Conservation (phyloP, 2,888 invertebrate genomes). For the Oligia latruncula region DNA sequence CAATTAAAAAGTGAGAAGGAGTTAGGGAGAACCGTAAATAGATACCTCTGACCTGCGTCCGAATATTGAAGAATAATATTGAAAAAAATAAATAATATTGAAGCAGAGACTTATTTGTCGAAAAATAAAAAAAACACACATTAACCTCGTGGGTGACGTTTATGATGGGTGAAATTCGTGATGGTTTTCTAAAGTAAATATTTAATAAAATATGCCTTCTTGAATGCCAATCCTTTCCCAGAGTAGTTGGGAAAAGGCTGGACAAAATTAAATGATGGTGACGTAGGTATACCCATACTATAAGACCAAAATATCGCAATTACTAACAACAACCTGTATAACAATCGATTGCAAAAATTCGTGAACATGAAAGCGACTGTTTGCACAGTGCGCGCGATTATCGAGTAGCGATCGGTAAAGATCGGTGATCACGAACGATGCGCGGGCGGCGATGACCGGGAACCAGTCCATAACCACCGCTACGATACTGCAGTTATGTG, state of each 20-base stretch:
- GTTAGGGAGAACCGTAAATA: background rate
- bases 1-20: too few relatives aligned
- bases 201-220: background rate
- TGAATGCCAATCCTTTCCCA: background rate
- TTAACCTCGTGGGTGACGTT: too few relatives aligned
- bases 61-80: too few relatives aligned
- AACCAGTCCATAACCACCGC: conserved; percentile 29
- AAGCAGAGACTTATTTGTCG: too few relatives aligned
- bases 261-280: background rate
- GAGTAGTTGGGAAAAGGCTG: background rate
- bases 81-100: too few relatives aligned
- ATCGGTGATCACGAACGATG: conserved; percentile 71
- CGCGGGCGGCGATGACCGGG: conserved; percentile 60
- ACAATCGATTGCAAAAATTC: conserved; percentile 71
- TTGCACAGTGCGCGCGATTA: conserved; percentile 82
- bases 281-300: background rate
- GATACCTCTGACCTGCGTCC: background rate
- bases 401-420: conserved; percentile 77
- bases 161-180: too few relatives aligned
- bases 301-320: background rate
- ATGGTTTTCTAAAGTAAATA: background rate
- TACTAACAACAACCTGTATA: conserved; percentile 66
- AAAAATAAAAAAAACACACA: background rate
- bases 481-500: conserved; percentile 18
- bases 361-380: conserved; percentile 78